Conservation (phyloP, 2,113 vertebrate species). For the Chauna torquata region DNA sequence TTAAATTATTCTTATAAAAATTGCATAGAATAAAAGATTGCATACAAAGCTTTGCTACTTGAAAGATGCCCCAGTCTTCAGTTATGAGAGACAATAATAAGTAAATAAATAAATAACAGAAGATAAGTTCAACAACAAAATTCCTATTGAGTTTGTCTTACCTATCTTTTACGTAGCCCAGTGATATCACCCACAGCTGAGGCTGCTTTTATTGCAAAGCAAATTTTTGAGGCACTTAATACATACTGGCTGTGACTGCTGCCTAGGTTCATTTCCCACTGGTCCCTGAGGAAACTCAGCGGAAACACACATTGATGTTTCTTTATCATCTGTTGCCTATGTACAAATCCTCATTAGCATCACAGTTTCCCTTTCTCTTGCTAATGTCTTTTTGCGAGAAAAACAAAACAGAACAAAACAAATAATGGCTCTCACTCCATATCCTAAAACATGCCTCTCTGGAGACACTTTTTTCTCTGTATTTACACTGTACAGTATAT, state of each 20-base stretch:
- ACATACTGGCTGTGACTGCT: background rate
- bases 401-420: background rate
- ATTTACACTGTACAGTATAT: background rate
- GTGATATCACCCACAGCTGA: background rate
- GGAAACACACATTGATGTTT: background rate
- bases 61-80: background rate
- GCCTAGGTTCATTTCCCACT: background rate
- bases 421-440: background rate
- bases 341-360: background rate
- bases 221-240: background rate
- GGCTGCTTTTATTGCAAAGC: background rate
- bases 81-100: background rate
- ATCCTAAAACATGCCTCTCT: background rate
- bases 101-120: background rate
- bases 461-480: background rate
- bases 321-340: background rate
- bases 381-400: background rate
- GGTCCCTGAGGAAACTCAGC: background rate
- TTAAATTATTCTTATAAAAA: background rate
- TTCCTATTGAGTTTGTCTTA: background rate
- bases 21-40: background rate
- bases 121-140: background rate
- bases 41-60: background rate
- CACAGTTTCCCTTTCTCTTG: background rate
- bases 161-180: background rate